Evolutionary conservation across 2,797 vertebrate species (phyloP), one percentile per base, ranked within the genome.

Genomic region (Rhinella marina): DNA sequence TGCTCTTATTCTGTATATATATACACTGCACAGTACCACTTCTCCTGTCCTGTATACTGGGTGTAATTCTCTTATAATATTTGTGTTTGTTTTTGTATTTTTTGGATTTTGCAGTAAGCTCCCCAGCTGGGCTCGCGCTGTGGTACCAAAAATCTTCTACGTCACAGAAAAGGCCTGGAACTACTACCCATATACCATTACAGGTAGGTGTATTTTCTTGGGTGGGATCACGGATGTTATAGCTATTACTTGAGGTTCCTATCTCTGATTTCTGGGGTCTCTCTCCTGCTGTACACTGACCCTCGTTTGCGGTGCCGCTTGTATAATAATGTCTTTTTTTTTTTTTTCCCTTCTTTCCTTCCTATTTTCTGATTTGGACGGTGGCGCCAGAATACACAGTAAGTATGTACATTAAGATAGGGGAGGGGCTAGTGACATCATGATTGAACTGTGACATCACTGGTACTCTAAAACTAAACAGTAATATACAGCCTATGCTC

Each of bases 141-240:
- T 99, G 88, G 97, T 99, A 91, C 98, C 97, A 61, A 98, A 97
- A 93, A 99, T 99, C 94, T 99, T 99, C 95, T 99, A 99, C 0
- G 96, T 99, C 89, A 99, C 98, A 1, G 97, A 99, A 93, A 99
- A 99, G 92, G 98, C 98, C 0, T 99, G 98, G 97, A 99, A 99
- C 95, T 99, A 99, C 88, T 99, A 99, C 90, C 98, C 98, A 29
- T 98, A 98, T 89, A 99, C 97, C 84, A 96, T 98, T 90, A 99
- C 98, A 96, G 98, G 98, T 99, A 92, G 95, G 93, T 21, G 19
- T 4, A 7, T 12, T 2, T 12, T 25, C n/a, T 1, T 9, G 1
- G 7, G 11, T 11, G 64, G 4, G 0, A 32, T 41, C 23, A 2
- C 19, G 23, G 10, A 14, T 66, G 16, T 66, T 25, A 27, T 6